Conservation (phyloP, 2,888 invertebrate genomes). For the Trichopoda pennipes region DNA sequence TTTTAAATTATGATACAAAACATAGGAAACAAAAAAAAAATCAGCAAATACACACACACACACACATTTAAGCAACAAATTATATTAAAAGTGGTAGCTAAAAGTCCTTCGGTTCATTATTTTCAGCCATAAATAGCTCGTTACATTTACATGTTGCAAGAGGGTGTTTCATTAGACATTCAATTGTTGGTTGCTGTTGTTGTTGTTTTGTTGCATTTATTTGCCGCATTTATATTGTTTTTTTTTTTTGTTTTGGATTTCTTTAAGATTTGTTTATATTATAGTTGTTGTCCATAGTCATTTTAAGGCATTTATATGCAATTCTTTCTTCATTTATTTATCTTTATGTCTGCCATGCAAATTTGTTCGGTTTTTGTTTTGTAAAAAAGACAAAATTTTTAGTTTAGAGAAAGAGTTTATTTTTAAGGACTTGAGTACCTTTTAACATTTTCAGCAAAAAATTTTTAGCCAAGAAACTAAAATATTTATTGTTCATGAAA, state of each 20-base stretch:
- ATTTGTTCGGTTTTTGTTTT: conserved; percentile 45
- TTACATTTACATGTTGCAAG: conserved; percentile 45
- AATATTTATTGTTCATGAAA: neutral
- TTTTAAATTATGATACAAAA: conserved; percentile 69
- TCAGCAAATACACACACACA: conserved; percentile 12
- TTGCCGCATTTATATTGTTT: conserved; percentile 42
- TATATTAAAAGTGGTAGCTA: conserved; percentile 11
- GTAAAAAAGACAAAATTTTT: conserved; percentile 17
- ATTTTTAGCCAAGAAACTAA: no score
- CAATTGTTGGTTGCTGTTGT: conserved; percentile 8
- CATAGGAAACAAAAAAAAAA: conserved; percentile 13
- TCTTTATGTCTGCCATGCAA: conserved; percentile 67
- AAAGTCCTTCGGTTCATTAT: conserved; percentile 44
- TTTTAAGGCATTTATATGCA: conserved; percentile 38
- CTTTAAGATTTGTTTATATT: conserved; percentile 35
- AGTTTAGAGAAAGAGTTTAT: neutral
- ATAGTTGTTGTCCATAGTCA: conserved; percentile 7
- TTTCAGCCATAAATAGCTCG: conserved; percentile 9
- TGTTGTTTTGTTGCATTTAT: conserved; percentile 49
- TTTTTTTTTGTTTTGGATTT: conserved; percentile 6
- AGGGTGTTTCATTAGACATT: conserved; percentile 55
- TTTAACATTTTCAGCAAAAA: neutral
- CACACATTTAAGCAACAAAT: conserved; percentile 20
- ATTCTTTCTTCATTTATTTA: conserved; percentile 55
- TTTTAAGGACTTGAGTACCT: neutral